phyloP scores from a whole-genome alignment of 2,797 vertebrate genomes.

The Anabas testudineus region DNA sequence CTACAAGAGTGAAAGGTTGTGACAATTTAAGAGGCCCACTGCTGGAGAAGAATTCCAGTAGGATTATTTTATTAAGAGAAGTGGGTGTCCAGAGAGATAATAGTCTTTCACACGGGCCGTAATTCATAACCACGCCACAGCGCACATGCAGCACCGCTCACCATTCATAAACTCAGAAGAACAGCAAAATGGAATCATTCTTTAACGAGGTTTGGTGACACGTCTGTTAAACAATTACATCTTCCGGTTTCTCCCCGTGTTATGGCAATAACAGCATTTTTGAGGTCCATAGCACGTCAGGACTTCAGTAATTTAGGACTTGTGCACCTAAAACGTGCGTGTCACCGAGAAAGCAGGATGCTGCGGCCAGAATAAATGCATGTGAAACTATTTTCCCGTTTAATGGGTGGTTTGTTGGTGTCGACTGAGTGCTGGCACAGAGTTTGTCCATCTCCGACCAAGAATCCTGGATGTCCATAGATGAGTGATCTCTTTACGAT shows the following conservation, averaged over 20 bases:
- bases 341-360: slow-evolving; percentile 37
- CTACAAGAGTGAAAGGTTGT: slow-evolving; percentile 62
- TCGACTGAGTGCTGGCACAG: slow-evolving; percentile 63
- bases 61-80: slow-evolving; percentile 71
- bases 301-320: slow-evolving; percentile 31
- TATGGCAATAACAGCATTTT: slow-evolving; percentile 17
- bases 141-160: slow-evolving; percentile 25
- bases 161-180: slow-evolving; percentile 1
- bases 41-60: slow-evolving; percentile 60
- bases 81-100: slow-evolving; percentile 50
- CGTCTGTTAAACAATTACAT: slow-evolving; percentile 11
- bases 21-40: slow-evolving; percentile 52
- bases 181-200: background rate
- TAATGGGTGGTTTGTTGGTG: slow-evolving; percentile 59
- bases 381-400: slow-evolving; percentile 53
- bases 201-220: slow-evolving; percentile 17
- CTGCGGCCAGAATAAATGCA: slow-evolving; percentile 41
- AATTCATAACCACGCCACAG: slow-evolving; percentile 47
- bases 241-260: slow-evolving; percentile 8
- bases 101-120: slow-evolving; percentile 26
- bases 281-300: slow-evolving; percentile 24
- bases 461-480: slow-evolving; percentile 44
- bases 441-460: slow-evolving; percentile 41
- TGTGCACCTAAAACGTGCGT: slow-evolving; percentile 26
- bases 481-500: slow-evolving; percentile 63